Conservation (phyloP, 53 echinoderm and acorn worm species). For the Actinopyga echinites region DNA sequence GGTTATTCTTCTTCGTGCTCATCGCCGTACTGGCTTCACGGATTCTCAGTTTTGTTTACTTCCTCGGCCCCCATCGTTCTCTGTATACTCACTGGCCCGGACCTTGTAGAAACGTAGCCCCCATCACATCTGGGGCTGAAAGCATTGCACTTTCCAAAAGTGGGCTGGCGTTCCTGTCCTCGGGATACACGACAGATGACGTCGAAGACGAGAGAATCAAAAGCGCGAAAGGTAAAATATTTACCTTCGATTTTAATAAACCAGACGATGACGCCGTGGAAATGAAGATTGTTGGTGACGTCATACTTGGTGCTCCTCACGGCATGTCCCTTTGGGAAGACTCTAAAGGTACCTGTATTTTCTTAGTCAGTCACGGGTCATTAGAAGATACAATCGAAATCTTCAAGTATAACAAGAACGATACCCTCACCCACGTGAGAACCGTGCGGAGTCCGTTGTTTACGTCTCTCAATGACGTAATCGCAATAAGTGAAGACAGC, state of each 20-base stretch:
- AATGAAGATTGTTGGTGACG: slow-evolving; percentile 45
- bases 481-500: slow-evolving; percentile 45
- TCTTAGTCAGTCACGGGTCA: slow-evolving; percentile 49
- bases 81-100: slow-evolving; percentile 33
- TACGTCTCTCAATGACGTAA: slow-evolving; percentile 66
- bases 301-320: slow-evolving; percentile 43
- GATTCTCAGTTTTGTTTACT: neutral
- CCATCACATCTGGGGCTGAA: slow-evolving; percentile 15
- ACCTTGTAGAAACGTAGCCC: slow-evolving; percentile 17
- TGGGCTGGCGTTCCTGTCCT: slow-evolving; percentile 34
- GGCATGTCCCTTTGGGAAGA: slow-evolving; percentile 81
- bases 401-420: neutral
- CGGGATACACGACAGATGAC: neutral
- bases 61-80: neutral
- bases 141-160: slow-evolving; percentile 14
- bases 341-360: slow-evolving; percentile 37
- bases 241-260: slow-evolving; percentile 79
- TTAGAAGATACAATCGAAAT: slow-evolving; percentile 11
- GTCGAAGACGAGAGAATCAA: neutral
- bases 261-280: slow-evolving; percentile 64
- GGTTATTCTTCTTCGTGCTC: neutral
- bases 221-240: neutral
- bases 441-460: neutral
- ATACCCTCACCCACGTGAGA: neutral
- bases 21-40: neutral